Evolutionary conservation across 2,797 vertebrate species (phyloP).

Genomic region (Cyclura pinguis): DNA sequence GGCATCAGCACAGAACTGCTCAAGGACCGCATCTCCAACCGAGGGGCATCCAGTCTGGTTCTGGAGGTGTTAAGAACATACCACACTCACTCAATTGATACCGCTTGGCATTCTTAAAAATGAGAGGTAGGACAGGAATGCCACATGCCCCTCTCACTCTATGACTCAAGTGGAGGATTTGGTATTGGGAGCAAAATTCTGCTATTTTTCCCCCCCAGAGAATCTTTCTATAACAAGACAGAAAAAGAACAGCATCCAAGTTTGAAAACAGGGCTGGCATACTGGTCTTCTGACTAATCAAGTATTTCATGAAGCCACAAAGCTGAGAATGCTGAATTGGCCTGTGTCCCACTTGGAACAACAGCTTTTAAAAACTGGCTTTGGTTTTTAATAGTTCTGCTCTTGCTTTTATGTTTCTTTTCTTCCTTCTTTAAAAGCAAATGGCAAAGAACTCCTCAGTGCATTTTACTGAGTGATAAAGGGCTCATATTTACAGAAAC

Average conservation of each 20-base stretch:
- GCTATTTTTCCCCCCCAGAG: not conserved
- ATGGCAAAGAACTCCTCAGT: not conserved
- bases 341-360: not conserved
- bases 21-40: constrained; percentile 88
- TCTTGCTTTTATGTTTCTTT: not conserved
- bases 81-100: not conserved
- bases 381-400: not conserved
- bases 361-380: not conserved
- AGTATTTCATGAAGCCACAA: not conserved
- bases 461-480: no score
- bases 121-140: not conserved
- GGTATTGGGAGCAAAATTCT: no score
- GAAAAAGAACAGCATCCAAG: not conserved
- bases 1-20: constrained; percentile 82
- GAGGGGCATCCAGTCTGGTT: constrained; percentile 95
- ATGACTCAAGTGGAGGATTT: not conserved
- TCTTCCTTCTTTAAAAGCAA: not conserved
- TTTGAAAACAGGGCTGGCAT: not conserved
- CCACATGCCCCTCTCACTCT: not conserved
- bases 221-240: not conserved
- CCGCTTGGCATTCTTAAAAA: not conserved
- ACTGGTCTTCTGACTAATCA: not conserved
- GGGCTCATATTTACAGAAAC: not conserved
- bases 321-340: not conserved
- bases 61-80: constrained; percentile 77